Conservation (phyloP, 2,113 vertebrate species). For the Oceanites oceanicus region DNA sequence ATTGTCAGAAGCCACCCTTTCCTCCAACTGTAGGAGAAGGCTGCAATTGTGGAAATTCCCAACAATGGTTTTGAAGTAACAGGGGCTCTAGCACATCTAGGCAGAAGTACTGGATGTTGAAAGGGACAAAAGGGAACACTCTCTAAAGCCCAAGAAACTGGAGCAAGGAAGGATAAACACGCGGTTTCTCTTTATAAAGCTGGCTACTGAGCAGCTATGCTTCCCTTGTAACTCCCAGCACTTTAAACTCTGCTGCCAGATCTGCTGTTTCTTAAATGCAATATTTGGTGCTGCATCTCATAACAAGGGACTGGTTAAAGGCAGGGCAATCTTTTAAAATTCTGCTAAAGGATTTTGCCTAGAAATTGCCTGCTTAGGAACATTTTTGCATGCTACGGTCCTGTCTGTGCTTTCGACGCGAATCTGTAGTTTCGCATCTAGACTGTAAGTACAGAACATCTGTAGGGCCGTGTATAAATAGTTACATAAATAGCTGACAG, state of each 20-base stretch:
- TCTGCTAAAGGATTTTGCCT: background rate
- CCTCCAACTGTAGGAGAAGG: slow-evolving; percentile 14
- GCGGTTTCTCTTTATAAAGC: background rate
- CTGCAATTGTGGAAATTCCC: slow-evolving; percentile 2
- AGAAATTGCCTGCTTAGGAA: background rate
- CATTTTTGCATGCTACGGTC: background rate
- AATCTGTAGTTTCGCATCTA: background rate
- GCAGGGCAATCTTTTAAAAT: background rate
- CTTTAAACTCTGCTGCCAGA: background rate
- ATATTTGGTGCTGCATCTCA: background rate
- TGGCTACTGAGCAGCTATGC: fast-evolving
- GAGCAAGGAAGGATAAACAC: background rate
- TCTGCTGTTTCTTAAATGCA: background rate
- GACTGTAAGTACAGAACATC: background rate
- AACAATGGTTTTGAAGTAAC: slow-evolving; percentile 17
- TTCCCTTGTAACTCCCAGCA: background rate
- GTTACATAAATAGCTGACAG: background rate
- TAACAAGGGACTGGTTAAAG: background rate
- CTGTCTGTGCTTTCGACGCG: background rate
- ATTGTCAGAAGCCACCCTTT: slow-evolving; percentile 42
- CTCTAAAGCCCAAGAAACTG: background rate
- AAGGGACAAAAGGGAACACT: background rate
- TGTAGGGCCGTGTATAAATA: background rate
- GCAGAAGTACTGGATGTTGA: slow-evolving; percentile 7
- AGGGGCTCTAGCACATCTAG: background rate